Percentiles rank a stretch among this genome's conserved stretches.
Conservation (phyloP, 1,140 invertebrate genomes). For the Streblospio benedicti region DNA sequence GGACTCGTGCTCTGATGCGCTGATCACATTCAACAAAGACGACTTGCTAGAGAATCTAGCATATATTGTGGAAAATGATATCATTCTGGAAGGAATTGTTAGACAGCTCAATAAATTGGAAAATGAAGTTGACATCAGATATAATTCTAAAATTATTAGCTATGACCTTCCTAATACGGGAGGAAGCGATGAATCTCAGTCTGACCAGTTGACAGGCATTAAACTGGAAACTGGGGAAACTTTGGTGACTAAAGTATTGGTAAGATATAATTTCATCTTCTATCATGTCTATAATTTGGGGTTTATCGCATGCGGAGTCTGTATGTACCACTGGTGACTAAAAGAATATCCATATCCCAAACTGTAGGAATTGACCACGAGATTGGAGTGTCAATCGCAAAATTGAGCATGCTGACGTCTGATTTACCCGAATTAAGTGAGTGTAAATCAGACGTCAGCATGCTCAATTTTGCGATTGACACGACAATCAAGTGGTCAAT, state of each 20-base stretch:
- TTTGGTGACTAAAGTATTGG: constrained; percentile 49
- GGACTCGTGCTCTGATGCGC: constrained; percentile 79
- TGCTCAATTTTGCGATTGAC: no score
- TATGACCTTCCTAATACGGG: constrained; percentile 48
- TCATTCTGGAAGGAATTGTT: constrained; percentile 61
- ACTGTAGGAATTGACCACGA: no score
- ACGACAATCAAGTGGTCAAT: no score
- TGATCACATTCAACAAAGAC: constrained; percentile 74
- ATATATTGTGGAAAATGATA: constrained; percentile 89
- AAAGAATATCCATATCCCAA: no score
- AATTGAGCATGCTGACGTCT: no score
- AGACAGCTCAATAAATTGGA: constrained; percentile 51
- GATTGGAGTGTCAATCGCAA: no score
- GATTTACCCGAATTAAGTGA: no score
- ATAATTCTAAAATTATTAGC: constrained; percentile 50
- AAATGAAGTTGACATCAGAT: constrained; percentile 47
- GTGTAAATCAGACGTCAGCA: no score
- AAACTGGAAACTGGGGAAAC: constrained; percentile 41
- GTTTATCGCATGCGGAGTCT: constrained; percentile 17
- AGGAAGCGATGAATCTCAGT: constrained; percentile 12
- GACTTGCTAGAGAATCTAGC: constrained; percentile 62
- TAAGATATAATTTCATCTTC: constrained; percentile 33
- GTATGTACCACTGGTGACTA: no score
- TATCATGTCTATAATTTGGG: constrained; percentile 42
- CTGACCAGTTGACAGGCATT: constrained; percentile 33